These are phyloP conservation scores for Chrysolina oricalcia DNA, from an alignment of 2,888 invertebrate species.

Conservation along the genomic window DNA sequence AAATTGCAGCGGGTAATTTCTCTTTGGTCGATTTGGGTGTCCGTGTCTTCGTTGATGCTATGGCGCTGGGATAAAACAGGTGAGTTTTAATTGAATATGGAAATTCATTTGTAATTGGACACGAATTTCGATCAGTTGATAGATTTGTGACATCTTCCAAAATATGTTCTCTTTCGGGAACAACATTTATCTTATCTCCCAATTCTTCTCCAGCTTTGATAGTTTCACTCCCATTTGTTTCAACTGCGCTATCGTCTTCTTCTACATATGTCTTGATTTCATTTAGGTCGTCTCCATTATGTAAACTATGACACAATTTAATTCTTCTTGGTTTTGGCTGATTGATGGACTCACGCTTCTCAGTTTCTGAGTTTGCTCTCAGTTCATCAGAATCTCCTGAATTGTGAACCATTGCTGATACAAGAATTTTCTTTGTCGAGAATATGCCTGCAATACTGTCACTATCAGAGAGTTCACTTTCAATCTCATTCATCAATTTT, in stretches of 20 bases:
- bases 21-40: no score
- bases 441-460: conserved; percentile 5
- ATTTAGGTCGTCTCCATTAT: conserved; percentile 15
- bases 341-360: not conserved
- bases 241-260: conserved; percentile 17
- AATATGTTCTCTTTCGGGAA: conserved; percentile 12
- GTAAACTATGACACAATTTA: no score
- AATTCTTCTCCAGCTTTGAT: not conserved
- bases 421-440: not conserved
- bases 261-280: not conserved
- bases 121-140: not conserved
- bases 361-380: not conserved
- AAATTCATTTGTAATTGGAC: conserved; percentile 4
- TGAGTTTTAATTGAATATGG: conserved; percentile 15
- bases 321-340: no score
- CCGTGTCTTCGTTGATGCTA: no score
- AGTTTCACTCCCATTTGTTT: no score
- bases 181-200: not conserved
- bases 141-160: conserved; percentile 14
- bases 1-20: no score
- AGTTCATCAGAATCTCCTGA: conserved; percentile 5
- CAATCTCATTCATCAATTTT: no score
- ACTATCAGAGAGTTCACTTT: no score
- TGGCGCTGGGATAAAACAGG: conserved; percentile 12
- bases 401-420: conserved; percentile 8